Base-by-base conservation (phyloP, 2,113 vertebrate genomes). In the Seriola rivoliana region DNA sequence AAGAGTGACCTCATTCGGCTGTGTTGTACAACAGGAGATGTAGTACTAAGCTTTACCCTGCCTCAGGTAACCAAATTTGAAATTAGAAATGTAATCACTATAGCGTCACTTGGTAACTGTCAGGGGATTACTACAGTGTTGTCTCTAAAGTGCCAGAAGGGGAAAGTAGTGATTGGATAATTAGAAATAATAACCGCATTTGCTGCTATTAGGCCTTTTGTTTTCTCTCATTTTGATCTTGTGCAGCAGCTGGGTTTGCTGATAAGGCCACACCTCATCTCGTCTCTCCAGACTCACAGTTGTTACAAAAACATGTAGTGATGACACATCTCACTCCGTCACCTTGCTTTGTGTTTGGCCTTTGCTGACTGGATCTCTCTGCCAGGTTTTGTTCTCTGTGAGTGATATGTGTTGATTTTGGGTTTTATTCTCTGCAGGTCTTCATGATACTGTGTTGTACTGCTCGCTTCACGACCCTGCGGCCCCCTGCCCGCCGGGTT, bases 391-490 rank as follows among this genome's bases (percentile, higher is more conserved):
- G 4, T 64, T 29, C 11, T 57, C 9, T 79, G n/a, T 84, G 29
- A 58, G 50, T 62, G 57, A 79, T 25, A 9, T 1, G 4, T 1
- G 50, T 48, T 23, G 54, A n/a, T 40, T 50, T 1, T 71, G 40
- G 64, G 38, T 62, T 74, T 80, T 80, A 0, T 78, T 79, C 46
- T 67, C 57, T 67, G 21, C 94, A 99, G 98, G 97, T 88, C 96
- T 99, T 93, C 95, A 96, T 74, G 95, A 99, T 4, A 89, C 91
- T 0, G 93, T 97, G 44, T 81, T 98, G 67, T 99, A 97, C 93
- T 98, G 97, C 75, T 97, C 98, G 1, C 94, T 98, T 57, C 96
- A 97, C 0, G 97, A 99, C 87, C 96, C 98, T 0, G 96, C 93
- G 1, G 44, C 87, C 14, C 86, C 82, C 16, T 94, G 91, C 71